Percentiles rank a stretch among this genome's conserved stretches.
These are phyloP conservation scores for Caenorhabditis macrosperma DNA, from an alignment of 2,888 invertebrate species.

Conservation along the genomic window DNA sequence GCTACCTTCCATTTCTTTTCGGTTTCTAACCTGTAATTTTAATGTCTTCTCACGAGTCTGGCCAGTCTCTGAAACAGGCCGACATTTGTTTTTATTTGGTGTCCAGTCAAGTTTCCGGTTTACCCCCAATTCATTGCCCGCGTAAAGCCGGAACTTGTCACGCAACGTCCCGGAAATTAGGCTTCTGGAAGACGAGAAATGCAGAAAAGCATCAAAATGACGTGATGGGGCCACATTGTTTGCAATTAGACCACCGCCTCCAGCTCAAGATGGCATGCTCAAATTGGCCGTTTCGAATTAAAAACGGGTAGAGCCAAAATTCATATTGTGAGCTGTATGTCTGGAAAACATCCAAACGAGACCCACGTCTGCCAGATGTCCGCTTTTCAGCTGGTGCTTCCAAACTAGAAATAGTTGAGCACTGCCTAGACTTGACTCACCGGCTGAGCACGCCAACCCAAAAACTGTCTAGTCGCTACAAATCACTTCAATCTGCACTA, in stretches of 20 bases:
- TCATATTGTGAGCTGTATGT: background rate
- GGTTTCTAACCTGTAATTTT: too few species aligned
- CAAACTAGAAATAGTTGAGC: background rate
- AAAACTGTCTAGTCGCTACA: background rate
- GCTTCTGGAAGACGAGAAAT: background rate
- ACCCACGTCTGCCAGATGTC: background rate
- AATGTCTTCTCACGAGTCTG: too few species aligned
- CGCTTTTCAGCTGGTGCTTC: background rate
- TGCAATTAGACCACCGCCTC: slow-evolving; percentile 10
- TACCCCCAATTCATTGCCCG: too few species aligned
- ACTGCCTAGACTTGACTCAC: background rate
- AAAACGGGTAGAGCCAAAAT: background rate
- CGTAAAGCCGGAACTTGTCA: background rate
- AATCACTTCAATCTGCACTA: too few species aligned
- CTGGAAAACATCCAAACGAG: too few species aligned
- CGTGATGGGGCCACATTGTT: slow-evolving; percentile 22
- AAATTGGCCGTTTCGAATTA: background rate
- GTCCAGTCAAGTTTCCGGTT: background rate
- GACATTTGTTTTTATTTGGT: background rate
- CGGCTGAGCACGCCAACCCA: background rate
- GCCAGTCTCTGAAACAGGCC: too few species aligned
- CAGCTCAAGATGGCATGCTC: background rate
- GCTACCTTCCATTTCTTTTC: too few species aligned
- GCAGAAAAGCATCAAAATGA: background rate
- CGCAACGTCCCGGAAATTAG: slow-evolving; percentile 10